Conservation (phyloP, 2,888 invertebrate species). For the Stictocephala bisonia region DNA sequence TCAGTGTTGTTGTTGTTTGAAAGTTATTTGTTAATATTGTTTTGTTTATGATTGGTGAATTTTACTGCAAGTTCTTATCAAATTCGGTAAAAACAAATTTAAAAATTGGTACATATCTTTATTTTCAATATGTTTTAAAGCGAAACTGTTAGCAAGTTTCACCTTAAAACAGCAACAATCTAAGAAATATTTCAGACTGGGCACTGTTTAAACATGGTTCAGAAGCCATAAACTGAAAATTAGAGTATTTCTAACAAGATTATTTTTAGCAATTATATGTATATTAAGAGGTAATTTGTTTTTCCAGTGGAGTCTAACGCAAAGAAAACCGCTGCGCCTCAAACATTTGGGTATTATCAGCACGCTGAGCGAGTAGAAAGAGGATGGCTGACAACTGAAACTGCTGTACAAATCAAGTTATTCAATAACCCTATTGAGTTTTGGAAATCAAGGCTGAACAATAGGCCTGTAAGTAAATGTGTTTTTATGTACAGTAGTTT, state of each 20-base stretch:
- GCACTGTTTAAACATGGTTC: no score
- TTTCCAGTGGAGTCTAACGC: conserved; percentile 5
- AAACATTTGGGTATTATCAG: conserved; percentile 76
- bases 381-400: conserved; percentile 88
- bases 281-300: neutral
- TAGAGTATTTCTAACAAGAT: neutral
- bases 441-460: conserved; percentile 77
- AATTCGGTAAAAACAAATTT: no score
- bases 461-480: conserved; percentile 73
- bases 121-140: no score
- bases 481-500: no score
- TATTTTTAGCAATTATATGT: neutral
- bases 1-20: no score
- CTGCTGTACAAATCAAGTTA: conserved; percentile 86
- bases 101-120: no score
- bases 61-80: no score
- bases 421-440: conserved; percentile 82
- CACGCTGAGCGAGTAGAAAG: conserved; percentile 70
- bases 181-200: no score
- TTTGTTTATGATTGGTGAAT: no score
- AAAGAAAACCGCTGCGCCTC: conserved; percentile 63
- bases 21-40: no score
- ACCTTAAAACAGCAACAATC: neutral
- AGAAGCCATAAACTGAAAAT: no score
- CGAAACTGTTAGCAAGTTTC: neutral